Evolutionary conservation across 2,888 invertebrate genomes (phyloP), one percentile per base, ranked within the genome.

Genomic region (Sesamia inferens): DNA sequence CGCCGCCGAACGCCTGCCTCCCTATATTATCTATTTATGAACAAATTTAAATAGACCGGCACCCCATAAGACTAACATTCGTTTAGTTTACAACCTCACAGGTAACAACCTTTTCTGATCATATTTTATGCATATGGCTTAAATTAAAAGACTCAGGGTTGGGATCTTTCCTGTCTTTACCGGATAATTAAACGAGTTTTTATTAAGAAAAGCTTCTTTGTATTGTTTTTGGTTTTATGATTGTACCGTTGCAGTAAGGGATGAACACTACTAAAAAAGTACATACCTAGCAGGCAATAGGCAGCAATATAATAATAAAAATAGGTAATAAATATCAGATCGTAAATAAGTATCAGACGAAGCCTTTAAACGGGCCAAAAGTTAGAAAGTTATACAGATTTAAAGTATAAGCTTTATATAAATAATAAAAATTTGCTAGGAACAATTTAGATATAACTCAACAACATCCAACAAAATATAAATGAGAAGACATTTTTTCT

Each of bases 11-110:
- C 89, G 89, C 89, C 85, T 86, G 88, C 90, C 90, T 87, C 89
- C 90, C 91, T 89, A 89, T 90, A 93, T 93, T 93, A 94, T 92
- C 90, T 93, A 94, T 94, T 94, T 94, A 94, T 93, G 91, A 93
- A 92, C 90, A 91, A 92, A 92, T 93, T 93, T 91, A 92, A 93
- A 91, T 91, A 90, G 88, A 91, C 88, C 88, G 77, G 76, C 85
- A 62, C 78, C 84, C 81, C 82, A 48, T 48, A 83, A 85, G 86
- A 78, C 81, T 83, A 82, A 76, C 83, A 86, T 87, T 87, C 87
- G 89, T 88, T 89, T 88, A 88, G 88, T 89, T 88, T 85, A 86
- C 82, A 73, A 79, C 82, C 81, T 81, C 76, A 76, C 82, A 84
- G 84, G 78, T 86, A 78, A 80, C 75, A 71, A 73, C 79, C 76